A percentile compares a stretch with the other conserved stretches of the same genome.
phyloP scores from a whole-genome alignment of 2,797 vertebrate species.

The Cirrhinus molitorella region DNA sequence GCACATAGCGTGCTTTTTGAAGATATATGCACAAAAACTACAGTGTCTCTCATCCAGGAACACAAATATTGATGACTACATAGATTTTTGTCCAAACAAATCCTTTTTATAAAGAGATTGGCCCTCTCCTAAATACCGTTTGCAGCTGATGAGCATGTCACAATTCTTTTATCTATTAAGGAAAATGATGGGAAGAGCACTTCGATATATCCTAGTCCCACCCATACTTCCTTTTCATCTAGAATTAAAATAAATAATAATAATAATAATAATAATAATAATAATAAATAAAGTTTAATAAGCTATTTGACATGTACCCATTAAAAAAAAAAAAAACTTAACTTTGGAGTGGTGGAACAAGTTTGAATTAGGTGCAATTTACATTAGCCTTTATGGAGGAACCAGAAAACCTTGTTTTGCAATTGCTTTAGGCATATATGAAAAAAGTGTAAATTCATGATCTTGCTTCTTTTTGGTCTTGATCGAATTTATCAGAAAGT shows the following conservation, averaged over 20 bases:
- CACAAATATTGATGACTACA: not conserved
- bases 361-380: not conserved
- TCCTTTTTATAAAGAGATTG: not conserved
- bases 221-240: not conserved
- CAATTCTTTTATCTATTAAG: not conserved
- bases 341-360: not conserved
- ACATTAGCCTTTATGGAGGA: not conserved
- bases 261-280: too few relatives aligned
- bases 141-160: not conserved
- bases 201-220: not conserved
- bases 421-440: not conserved
- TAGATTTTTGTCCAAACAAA: not conserved
- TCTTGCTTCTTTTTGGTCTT: not conserved
- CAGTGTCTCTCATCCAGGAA: not conserved
- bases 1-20: not conserved
- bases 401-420: constrained; percentile 27
- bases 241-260: too few relatives aligned
- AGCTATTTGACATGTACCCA: not conserved
- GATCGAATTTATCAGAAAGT: not conserved
- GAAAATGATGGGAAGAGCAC: not conserved
- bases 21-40: not conserved
- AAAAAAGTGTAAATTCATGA: not conserved
- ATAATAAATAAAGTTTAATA: too few relatives aligned
- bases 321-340: too few relatives aligned
- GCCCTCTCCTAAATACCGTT: not conserved